phyloP scores from a whole-genome alignment of 1,140 invertebrate genomes.

The Scaptodrosophila lebanonensis region DNA sequence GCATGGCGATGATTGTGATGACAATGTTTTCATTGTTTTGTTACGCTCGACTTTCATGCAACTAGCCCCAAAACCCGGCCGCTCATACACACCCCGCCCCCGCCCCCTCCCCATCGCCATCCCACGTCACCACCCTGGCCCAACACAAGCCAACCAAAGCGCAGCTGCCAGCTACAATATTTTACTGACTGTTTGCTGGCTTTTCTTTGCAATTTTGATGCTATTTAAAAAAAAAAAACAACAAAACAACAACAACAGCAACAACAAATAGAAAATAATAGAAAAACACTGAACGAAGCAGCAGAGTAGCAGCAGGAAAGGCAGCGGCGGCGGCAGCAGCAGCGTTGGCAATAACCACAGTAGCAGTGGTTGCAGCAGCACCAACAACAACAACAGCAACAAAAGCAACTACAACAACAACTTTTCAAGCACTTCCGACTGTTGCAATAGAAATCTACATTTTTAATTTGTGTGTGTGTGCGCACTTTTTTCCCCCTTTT shows the following conservation, averaged over 20 bases:
- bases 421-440: slow-evolving; percentile 65
- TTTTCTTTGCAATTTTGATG: slow-evolving; percentile 67
- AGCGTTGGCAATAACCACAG: slow-evolving; percentile 17
- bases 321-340: neutral
- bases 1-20: slow-evolving; percentile 72
- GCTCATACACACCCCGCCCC: neutral
- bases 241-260: slow-evolving; percentile 20
- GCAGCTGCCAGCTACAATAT: slow-evolving; percentile 69
- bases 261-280: neutral
- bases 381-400: slow-evolving; percentile 1
- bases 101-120: neutral
- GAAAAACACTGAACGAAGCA: slow-evolving; percentile 3
- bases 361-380: slow-evolving; percentile 4
- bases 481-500: slow-evolving; percentile 23
- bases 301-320: slow-evolving; percentile 42
- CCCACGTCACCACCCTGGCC: neutral
- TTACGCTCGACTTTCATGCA: slow-evolving; percentile 45
- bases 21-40: slow-evolving; percentile 72
- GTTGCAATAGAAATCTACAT: slow-evolving; percentile 69
- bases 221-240: slow-evolving; percentile 29
- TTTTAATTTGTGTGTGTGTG: slow-evolving; percentile 52
- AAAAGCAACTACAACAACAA: slow-evolving; percentile 38
- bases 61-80: neutral
- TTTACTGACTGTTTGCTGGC: slow-evolving; percentile 62
- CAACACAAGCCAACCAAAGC: slow-evolving; percentile 13